A percentile compares a stretch with the other conserved stretches of the same genome.
phyloP scores from a whole-genome alignment of 2,888 invertebrate genomes.

The Synergus gifuensis region DNA sequence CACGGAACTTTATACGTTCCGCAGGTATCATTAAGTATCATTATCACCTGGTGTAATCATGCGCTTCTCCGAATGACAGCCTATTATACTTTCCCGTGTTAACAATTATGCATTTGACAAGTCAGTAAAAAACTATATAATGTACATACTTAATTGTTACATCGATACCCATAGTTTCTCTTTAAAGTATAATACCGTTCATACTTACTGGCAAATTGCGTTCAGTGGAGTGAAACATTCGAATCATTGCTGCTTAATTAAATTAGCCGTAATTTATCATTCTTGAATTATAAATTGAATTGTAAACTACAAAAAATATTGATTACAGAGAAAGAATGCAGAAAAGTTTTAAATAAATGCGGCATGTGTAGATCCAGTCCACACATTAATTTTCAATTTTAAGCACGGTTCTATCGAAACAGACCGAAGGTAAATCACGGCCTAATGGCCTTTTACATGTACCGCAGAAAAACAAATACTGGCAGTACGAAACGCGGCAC shows the following conservation, averaged over 20 bases:
- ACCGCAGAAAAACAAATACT: constrained; percentile 20
- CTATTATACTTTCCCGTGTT: constrained; percentile 22
- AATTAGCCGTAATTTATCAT: background rate
- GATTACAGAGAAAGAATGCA: constrained; percentile 12
- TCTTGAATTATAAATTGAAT: background rate
- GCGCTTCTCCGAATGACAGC: constrained; percentile 13
- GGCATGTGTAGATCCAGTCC: background rate
- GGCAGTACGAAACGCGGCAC: constrained; percentile 24
- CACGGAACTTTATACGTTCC: constrained; percentile 36
- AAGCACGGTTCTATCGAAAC: constrained; percentile 19
- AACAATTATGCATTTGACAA: background rate
- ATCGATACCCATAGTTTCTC: background rate
- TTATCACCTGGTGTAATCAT: constrained; percentile 35
- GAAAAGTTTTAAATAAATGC: background rate
- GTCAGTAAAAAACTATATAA: background rate
- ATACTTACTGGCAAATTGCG: background rate
- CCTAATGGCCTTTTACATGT: constrained; percentile 44
- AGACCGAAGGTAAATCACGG: constrained; percentile 47
- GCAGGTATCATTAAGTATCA: constrained; percentile 33
- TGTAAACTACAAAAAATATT: background rate
- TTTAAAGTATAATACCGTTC: background rate
- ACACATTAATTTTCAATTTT: constrained; percentile 30
- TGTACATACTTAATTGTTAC: background rate
- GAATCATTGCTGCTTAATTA: background rate
- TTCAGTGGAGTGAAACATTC: background rate